Evolutionary conservation across 1,140 invertebrate genomes (phyloP).

Genomic region (Globodera rostochiensis): DNA sequence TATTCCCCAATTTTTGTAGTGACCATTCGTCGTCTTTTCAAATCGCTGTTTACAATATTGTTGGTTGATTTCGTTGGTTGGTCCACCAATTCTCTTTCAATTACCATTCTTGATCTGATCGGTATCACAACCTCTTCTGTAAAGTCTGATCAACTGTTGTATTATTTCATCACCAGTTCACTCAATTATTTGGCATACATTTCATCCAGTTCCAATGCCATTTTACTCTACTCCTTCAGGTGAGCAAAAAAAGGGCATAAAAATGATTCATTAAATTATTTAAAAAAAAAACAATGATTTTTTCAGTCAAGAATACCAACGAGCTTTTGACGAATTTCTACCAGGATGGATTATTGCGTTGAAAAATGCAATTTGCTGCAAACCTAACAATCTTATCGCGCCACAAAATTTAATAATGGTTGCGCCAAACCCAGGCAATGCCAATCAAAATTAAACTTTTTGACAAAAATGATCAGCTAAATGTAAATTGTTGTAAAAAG

Average conservation of each 20-base stretch:
- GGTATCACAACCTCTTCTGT: neutral
- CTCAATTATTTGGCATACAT: constrained; percentile 19
- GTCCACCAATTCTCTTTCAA: constrained; percentile 23
- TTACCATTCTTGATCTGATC: constrained; percentile 8
- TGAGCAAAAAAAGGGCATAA: neutral
- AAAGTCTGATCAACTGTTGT: constrained; percentile 10
- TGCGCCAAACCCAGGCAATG: neutral
- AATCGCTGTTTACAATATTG: constrained; percentile 22
- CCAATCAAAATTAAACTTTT: too few relatives aligned
- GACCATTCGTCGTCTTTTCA: constrained; percentile 16
- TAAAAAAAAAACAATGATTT: neutral
- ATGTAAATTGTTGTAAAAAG: too few relatives aligned
- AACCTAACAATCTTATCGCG: neutral
- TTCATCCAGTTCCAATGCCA: constrained; percentile 22
- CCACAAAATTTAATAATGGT: neutral
- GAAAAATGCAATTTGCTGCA: neutral
- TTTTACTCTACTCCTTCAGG: constrained; percentile 25
- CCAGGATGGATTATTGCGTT: neutral
- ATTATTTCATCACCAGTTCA: constrained; percentile 8
- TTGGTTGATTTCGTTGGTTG: constrained; percentile 21
- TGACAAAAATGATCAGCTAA: too few relatives aligned
- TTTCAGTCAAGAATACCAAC: constrained; percentile 21
- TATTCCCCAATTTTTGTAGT: neutral
- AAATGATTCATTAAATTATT: neutral
- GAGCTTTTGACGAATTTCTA: constrained; percentile 13